Percentiles rank a stretch among this genome's conserved stretches.
These are phyloP conservation scores for Hymenochirus boettgeri DNA, from an alignment of 2,113 vertebrate species.

Conservation along the genomic window DNA sequence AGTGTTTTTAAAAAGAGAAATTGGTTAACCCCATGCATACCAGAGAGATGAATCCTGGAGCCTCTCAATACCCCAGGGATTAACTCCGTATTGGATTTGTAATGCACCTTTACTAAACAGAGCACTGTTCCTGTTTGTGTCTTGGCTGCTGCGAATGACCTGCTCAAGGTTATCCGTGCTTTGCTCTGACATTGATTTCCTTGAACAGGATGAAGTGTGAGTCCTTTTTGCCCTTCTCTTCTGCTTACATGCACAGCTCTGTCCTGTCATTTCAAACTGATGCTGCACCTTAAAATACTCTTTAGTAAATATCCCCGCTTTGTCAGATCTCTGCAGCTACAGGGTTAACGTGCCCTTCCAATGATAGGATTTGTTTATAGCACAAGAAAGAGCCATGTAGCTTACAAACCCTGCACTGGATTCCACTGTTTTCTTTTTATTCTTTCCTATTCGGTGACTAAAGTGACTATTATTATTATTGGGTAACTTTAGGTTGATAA, in stretches of 20 bases:
- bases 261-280: too few species aligned
- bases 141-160: neutral
- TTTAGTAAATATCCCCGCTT: neutral
- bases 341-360: constrained; percentile 31
- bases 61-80: too few species aligned
- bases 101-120: too few species aligned
- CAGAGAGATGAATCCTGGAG: neutral
- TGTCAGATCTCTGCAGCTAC: neutral
- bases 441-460: neutral
- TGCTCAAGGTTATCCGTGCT: constrained; percentile 15
- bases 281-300: neutral
- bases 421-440: neutral
- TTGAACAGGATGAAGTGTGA: neutral
- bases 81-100: too few species aligned
- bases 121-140: neutral
- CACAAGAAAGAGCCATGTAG: neutral
- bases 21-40: neutral
- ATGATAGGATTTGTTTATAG: neutral
- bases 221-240: neutral
- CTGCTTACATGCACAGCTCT: too few species aligned
- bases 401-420: neutral
- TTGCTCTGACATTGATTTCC: neutral
- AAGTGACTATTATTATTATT: neutral
- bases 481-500: too few species aligned
- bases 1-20: neutral